Base-by-base conservation (phyloP, 2,797 vertebrate genomes). In the Siniperca undulata region DNA sequence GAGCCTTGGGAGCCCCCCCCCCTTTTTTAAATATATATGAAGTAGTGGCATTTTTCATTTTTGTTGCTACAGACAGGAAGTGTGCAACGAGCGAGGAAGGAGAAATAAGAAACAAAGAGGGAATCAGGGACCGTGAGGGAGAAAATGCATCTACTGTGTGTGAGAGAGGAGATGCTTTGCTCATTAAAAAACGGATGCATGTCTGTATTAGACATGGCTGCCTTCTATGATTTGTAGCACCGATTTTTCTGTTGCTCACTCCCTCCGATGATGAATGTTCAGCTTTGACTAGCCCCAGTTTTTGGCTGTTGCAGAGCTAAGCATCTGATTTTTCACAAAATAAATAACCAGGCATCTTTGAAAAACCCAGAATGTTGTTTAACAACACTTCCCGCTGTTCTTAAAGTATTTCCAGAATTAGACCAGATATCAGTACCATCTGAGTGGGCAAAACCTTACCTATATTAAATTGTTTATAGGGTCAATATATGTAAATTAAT, bases 31-130 rank as follows among this genome's bases (percentile, higher is more conserved):
- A 42, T 69, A 92, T 89, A 77, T 46, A 81, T 86, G 78, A 91
- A 89, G 81, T 64, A 36, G 81, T 81, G 74, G 66, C 72, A 60
- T 90, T 90, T 88, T 86, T 83, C 46, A 77, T 86, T 85, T 81
- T 73, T 81, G 74, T 70, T 70, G 79, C 59, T 16, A 27, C 53
- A 61, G 69, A 81, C 71, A 85, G 60, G 80, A 76, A 87, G 76
- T 44, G 64, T 66, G 55, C 66, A 78, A 70, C 9, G 19, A 65
- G 74, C 3, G 52, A 59, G 38, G 40, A 60, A 56, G 52, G 66
- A 55, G 71, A 70, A 62, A 74, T 17, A 40, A 64, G 62, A 79
- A 53, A 75, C 64, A 76, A 74, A 78, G 67, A 58, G 53, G 7
- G 55, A 70, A 59, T 77, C 70, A 44, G 38, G 52, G 53, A 83